phyloP scores from a whole-genome alignment of 1,140 invertebrate genomes.

The Aphaenogaster floridana region DNA sequence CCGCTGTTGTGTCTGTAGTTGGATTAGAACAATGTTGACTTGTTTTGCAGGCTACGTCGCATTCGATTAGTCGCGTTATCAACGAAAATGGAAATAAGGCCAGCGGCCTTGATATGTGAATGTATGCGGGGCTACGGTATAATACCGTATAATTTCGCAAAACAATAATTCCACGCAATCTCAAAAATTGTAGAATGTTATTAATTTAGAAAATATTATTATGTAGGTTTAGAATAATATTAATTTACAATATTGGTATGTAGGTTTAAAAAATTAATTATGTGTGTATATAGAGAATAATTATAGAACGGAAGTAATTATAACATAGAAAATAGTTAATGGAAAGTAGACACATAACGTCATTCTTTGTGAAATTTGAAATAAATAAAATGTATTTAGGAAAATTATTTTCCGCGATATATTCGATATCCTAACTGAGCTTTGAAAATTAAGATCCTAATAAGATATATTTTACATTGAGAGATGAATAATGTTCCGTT shows the following conservation, averaged over 20 bases:
- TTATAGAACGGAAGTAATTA: background rate
- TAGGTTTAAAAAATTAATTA: background rate
- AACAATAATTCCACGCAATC: background rate
- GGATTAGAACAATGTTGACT: constrained; percentile 52
- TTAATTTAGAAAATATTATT: too few relatives aligned
- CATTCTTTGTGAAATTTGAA: background rate
- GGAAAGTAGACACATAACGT: background rate
- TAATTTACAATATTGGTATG: too few relatives aligned
- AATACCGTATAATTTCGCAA: background rate
- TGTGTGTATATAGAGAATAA: background rate
- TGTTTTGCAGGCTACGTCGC: constrained; percentile 44
- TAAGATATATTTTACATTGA: background rate
- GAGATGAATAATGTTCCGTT: background rate
- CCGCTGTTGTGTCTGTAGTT: background rate
- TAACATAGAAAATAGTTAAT: background rate
- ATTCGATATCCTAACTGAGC: background rate
- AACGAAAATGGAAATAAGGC: constrained; percentile 63
- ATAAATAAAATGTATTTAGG: background rate
- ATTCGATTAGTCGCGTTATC: constrained; percentile 50
- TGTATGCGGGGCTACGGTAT: background rate
- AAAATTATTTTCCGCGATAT: background rate
- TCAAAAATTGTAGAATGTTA: too few relatives aligned
- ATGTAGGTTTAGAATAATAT: too few relatives aligned
- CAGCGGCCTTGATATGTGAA: constrained; percentile 47
- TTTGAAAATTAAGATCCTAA: background rate